These are phyloP conservation scores for Lithophane leautieri DNA, from an alignment of 2,888 invertebrate genomes.

Conservation along the genomic window DNA sequence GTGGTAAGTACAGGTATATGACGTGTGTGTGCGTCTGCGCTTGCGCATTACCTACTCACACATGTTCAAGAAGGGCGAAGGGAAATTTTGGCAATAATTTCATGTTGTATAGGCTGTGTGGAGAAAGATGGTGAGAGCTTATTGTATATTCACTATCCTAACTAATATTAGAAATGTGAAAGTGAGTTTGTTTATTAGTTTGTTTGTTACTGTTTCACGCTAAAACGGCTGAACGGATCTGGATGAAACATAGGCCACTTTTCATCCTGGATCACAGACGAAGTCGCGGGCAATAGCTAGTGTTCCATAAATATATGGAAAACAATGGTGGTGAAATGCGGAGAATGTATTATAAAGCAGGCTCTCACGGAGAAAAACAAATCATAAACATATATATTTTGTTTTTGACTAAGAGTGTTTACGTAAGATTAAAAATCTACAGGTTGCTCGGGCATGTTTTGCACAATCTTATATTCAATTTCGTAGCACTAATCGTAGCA, in stretches of 20 bases:
- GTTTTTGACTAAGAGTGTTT: too few relatives aligned
- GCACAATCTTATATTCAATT: not conserved
- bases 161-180: too few relatives aligned
- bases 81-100: slow-evolving; percentile 89
- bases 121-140: slow-evolving; percentile 58
- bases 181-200: too few relatives aligned
- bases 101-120: slow-evolving; percentile 68
- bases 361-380: not conserved
- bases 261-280: too few relatives aligned
- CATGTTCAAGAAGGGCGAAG: slow-evolving; percentile 81
- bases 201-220: too few relatives aligned
- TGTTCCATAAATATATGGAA: too few relatives aligned
- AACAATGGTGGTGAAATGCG: not conserved
- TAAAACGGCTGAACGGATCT: too few relatives aligned
- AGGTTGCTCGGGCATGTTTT: not conserved
- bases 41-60: slow-evolving; percentile 71
- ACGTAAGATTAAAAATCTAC: not conserved
- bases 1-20: slow-evolving; percentile 21
- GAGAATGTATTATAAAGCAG: too few relatives aligned
- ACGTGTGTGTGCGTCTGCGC: slow-evolving; percentile 63
- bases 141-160: not conserved
- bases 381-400: not conserved
- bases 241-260: too few relatives aligned
- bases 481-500: slow-evolving; percentile 17
- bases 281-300: too few relatives aligned